Evolutionary conservation across 2,113 vertebrate genomes (phyloP), one percentile per base, ranked within the genome.

Genomic region (Neodon shergylaensis): DNA sequence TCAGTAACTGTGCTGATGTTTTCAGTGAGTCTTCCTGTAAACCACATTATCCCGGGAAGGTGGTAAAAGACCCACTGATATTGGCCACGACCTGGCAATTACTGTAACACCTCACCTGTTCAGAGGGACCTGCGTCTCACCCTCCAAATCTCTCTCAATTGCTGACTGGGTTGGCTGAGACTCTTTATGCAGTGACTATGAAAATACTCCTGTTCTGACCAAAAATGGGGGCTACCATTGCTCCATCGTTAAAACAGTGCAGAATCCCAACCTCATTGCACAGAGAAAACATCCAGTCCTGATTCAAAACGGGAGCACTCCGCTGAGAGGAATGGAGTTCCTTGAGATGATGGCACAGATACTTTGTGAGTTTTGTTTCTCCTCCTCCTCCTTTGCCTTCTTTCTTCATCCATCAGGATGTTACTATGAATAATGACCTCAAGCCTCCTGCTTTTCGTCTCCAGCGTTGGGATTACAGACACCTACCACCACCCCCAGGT

Each of bases 181-280:
- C 90, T 88, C 0, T 83, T 61, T 44, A 8, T 83, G 31, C 12
- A 83, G 52, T 90, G 22, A 8, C 61, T 94, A 72, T 16, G n/a
- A 85, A 88, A 93, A 68, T 91, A 90, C 39, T 26, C 33, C 36
- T 63, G 26, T 89, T 95, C 36, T 21, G 4, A 78, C 87, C 88
- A 17, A 79, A 95, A 88, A n/a, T 58, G 7, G 28, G 28, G n/a
- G 3, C 28, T 33, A 19, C n/a, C 54, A 42, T 28, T 52, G 42
- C 54, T n/a, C 19, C n/a, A 19, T 78, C 24, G 7, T 73, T 72
- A 86, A 86, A 36, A 72, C 49, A 78, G 28, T 31, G 0, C 5
- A n/a, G 31, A 92, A 90, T 88, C 36, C 74, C 88, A 88, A 44
- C 17, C 19, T 92, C 74, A 68, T 0, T 33, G 68, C 70, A 9